These are phyloP conservation scores for Prionailurus viverrinus DNA, from an alignment of 2,113 vertebrate genomes.

Conservation along the genomic window DNA sequence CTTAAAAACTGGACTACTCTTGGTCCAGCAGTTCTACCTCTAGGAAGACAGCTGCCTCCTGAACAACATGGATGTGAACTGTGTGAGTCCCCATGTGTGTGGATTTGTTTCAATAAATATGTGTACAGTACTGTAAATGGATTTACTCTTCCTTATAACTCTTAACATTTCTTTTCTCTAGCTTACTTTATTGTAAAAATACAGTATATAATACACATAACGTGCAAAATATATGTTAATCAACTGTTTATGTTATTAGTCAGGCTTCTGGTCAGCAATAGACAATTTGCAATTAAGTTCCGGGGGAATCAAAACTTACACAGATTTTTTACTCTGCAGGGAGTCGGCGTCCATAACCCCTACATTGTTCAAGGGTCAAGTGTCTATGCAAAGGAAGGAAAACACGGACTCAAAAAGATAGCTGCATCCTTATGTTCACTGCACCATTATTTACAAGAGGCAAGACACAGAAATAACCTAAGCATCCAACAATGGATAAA, in stretches of 20 bases:
- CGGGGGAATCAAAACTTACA: not conserved
- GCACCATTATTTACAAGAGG: not conserved
- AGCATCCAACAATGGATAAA: not conserved
- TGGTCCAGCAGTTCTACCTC: not conserved
- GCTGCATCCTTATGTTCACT: not conserved
- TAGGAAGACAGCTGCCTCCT: not conserved
- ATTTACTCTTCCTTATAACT: not conserved
- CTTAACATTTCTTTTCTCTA: not conserved
- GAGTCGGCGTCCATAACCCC: not conserved
- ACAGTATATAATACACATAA: not conserved
- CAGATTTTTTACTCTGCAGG: not conserved
- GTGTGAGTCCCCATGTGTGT: not conserved
- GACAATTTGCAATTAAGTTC: not conserved
- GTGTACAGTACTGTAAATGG: not conserved
- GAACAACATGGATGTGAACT: not conserved
- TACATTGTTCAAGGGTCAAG: not conserved
- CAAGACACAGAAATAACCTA: not conserved
- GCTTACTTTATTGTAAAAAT: not conserved
- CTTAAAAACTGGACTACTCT: not conserved
- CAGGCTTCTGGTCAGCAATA: not conserved
- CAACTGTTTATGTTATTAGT: not conserved
- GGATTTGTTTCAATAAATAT: not conserved
- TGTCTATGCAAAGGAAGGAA: not conserved
- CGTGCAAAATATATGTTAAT: not conserved
- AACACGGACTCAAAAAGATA: not conserved